Percentiles rank a stretch among this genome's conserved stretches.
Conservation (phyloP, 37 sponge, comb jelly and placozoan species). For the Lycopodina hypogea region DNA sequence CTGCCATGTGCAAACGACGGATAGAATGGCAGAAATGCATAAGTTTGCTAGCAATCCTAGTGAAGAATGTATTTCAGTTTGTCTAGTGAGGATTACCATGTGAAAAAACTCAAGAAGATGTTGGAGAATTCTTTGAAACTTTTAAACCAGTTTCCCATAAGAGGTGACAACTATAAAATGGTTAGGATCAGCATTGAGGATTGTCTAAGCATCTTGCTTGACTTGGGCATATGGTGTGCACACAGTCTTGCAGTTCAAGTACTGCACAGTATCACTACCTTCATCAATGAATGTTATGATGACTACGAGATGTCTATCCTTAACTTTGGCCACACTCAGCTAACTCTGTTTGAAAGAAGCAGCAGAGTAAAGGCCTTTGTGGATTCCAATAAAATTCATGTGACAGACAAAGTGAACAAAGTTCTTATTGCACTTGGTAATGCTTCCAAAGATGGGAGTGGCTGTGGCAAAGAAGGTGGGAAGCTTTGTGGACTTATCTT, state of each 20-base stretch:
- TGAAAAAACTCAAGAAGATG: slow-evolving; percentile 2
- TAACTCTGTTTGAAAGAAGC: slow-evolving; percentile 20
- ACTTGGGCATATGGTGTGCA: slow-evolving; percentile 56
- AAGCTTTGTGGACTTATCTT: slow-evolving; percentile 76
- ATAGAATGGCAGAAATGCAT: slow-evolving; percentile 45
- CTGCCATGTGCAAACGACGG: slow-evolving; percentile 66
- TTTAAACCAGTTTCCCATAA: slow-evolving; percentile 8
- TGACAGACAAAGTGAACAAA: slow-evolving; percentile 41
- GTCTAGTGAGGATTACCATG: not conserved
- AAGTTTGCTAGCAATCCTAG: slow-evolving; percentile 71
- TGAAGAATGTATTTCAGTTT: slow-evolving; percentile 37
- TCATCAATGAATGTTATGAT: not conserved
- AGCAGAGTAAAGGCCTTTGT: not conserved
- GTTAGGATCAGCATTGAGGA: slow-evolving; percentile 61
- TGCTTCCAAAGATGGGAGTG: not conserved
- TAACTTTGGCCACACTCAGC: slow-evolving; percentile 29
- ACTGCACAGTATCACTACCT: not conserved
- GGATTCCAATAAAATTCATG: not conserved
- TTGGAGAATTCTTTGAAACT: slow-evolving; percentile 26
- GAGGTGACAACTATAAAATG: slow-evolving; percentile 1
- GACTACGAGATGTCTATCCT: slow-evolving; percentile 21
- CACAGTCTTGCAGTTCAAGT: slow-evolving; percentile 29
- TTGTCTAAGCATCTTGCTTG: slow-evolving; percentile 37
- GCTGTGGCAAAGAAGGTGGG: too few species aligned
- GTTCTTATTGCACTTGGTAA: slow-evolving; percentile 40